Evolutionary conservation across 1,140 invertebrate genomes (phyloP).

Genomic region (Heliconius hewitsoni): DNA sequence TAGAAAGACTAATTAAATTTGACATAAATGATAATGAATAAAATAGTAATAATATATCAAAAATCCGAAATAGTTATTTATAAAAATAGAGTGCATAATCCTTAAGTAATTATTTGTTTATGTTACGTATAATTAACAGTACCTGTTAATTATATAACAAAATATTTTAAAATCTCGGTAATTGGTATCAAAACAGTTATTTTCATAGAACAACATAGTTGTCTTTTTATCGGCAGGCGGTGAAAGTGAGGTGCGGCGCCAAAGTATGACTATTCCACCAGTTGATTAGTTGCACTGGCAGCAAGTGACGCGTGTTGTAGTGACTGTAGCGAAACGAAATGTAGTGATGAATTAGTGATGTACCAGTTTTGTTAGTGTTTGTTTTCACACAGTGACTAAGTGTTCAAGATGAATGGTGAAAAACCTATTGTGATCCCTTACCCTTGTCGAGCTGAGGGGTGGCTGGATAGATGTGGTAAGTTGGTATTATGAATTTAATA

Average conservation of each 20-base stretch:
- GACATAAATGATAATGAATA: too few relatives aligned
- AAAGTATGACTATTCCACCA: constrained; percentile 47
- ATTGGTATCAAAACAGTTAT: constrained; percentile 15
- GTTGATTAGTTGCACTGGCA: constrained; percentile 40
- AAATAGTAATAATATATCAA: too few relatives aligned
- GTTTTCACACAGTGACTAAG: constrained; percentile 48
- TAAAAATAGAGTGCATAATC: neutral
- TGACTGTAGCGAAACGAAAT: constrained; percentile 60
- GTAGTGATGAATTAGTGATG: constrained; percentile 49
- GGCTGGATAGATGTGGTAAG: constrained; percentile 87
- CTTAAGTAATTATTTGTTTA: neutral
- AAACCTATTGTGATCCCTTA: constrained; percentile 71
- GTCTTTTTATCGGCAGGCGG: constrained; percentile 53
- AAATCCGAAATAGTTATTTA: neutral
- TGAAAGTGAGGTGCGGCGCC: constrained; percentile 67
- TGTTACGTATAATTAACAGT: too few relatives aligned
- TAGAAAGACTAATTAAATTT: neutral
- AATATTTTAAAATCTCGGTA: constrained; percentile 3
- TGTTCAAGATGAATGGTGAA: constrained; percentile 68
- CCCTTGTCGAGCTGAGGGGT: constrained; percentile 87
- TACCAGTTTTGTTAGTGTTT: constrained; percentile 50
- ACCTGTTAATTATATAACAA: too few relatives aligned
- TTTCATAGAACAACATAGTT: constrained; percentile 21
- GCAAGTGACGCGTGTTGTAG: constrained; percentile 31
- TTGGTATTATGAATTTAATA: constrained; percentile 36